Percentiles rank a stretch among this genome's conserved stretches.
These are phyloP conservation scores for Atractosteus spatula DNA, from an alignment of 2,113 vertebrate species.

Conservation along the genomic window DNA sequence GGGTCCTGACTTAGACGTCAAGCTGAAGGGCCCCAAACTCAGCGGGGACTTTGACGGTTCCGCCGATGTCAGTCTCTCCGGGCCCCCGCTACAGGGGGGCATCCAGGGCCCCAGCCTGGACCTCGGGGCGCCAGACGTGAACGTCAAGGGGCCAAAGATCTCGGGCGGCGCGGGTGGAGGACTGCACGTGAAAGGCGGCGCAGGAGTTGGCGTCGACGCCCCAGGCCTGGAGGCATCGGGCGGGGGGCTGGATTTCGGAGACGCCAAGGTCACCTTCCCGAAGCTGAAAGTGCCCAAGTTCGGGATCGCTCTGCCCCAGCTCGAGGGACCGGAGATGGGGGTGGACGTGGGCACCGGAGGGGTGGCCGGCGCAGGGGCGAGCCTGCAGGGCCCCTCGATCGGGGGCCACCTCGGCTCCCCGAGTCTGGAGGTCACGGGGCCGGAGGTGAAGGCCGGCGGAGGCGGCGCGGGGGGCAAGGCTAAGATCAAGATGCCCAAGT, in stretches of 20 bases:
- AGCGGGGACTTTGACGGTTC: constrained; percentile 53
- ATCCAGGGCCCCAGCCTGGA: constrained; percentile 24
- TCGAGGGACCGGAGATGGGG: constrained; percentile 50
- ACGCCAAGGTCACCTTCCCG: constrained; percentile 61
- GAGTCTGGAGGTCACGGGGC: constrained; percentile 62
- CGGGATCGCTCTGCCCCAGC: constrained; percentile 63
- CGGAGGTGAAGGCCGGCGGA: constrained; percentile 63
- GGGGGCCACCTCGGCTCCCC: constrained; percentile 36
- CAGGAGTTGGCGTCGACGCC: constrained; percentile 32
- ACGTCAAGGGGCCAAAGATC: constrained; percentile 35
- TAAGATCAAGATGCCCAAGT: constrained; percentile 86
- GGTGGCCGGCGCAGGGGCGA: constrained; percentile 33
- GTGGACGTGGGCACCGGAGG: constrained; percentile 47
- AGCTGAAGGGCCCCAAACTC: constrained; percentile 25
- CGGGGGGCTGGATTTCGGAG: constrained; percentile 53
- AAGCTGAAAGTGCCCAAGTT: constrained; percentile 80
- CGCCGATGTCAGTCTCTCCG: constrained; percentile 17
- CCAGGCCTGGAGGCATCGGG: constrained; percentile 20
- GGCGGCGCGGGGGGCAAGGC: constrained; percentile 64
- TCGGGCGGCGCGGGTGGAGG: constrained; percentile 25
- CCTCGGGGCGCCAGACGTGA: constrained; percentile 20
- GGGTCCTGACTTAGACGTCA: constrained; percentile 11
- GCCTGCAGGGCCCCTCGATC: constrained; percentile 38
- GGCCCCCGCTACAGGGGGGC: constrained; percentile 2
- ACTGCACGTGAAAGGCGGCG: constrained; percentile 26